A percentile compares a stretch with the other conserved stretches of the same genome.
Evolutionary conservation across 1,140 invertebrate genomes (phyloP).

Genomic region (Mamestra configurata): DNA sequence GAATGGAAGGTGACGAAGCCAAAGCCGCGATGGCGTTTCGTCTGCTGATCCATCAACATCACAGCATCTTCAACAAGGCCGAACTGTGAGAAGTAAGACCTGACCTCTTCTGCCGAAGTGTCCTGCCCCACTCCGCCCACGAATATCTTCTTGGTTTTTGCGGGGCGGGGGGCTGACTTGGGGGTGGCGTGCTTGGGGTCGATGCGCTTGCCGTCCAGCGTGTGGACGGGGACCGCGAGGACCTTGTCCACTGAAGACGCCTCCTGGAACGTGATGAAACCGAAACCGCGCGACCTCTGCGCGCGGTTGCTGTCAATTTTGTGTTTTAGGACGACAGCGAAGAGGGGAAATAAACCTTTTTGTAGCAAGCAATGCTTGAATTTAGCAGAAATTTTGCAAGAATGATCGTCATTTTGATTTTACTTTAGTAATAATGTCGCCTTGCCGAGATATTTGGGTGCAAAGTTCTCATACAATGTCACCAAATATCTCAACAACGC

Average conservation of each 20-base stretch:
- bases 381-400: too few species aligned
- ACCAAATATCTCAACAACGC: too few species aligned
- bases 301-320: constrained; percentile 69
- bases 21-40: constrained; percentile 96
- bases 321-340: neutral
- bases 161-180: constrained; percentile 95
- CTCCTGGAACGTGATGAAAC: constrained; percentile 97
- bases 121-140: constrained; percentile 97
- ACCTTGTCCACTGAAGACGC: constrained; percentile 96
- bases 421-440: too few species aligned
- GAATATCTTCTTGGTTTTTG: constrained; percentile 97
- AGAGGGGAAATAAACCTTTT: neutral
- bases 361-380: neutral
- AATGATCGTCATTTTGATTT: too few species aligned
- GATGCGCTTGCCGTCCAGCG: constrained; percentile 97
- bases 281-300: constrained; percentile 97
- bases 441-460: too few species aligned
- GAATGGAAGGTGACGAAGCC: constrained; percentile 97
- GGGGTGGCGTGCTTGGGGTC: constrained; percentile 97
- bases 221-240: constrained; percentile 94
- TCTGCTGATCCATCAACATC: constrained; percentile 98
- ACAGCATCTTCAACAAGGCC: constrained; percentile 97
- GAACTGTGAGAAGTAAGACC: constrained; percentile 97
- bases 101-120: constrained; percentile 96
- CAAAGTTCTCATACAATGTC: too few species aligned